Conservation (phyloP, 1,140 invertebrate genomes). For the Elymnias hypermnestra region DNA sequence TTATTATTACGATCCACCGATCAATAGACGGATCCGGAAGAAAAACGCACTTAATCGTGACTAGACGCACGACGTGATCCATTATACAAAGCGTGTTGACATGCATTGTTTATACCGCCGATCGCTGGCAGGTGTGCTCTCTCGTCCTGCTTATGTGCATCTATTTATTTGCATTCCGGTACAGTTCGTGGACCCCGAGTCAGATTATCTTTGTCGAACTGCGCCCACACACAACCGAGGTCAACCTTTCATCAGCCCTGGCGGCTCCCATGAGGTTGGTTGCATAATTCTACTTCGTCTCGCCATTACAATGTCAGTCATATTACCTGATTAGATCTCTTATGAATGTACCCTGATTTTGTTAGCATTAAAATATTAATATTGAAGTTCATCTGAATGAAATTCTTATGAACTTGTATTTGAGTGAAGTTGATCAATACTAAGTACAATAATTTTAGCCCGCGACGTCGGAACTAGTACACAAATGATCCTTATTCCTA, state of each 20-base stretch:
- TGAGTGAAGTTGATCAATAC: not conserved
- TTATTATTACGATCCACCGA: slow-evolving; percentile 19
- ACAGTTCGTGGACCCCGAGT: slow-evolving; percentile 55
- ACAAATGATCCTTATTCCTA: no score
- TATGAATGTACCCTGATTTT: slow-evolving; percentile 14
- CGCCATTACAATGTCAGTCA: slow-evolving; percentile 42
- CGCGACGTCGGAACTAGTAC: no score
- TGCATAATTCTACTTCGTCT: slow-evolving; percentile 40
- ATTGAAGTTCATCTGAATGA: not conserved
- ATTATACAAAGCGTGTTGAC: slow-evolving; percentile 40
- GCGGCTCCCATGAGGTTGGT: slow-evolving; percentile 31
- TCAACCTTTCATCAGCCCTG: slow-evolving; percentile 54
- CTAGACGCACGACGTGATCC: slow-evolving; percentile 25
- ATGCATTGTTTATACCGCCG: slow-evolving; percentile 61
- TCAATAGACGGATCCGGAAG: slow-evolving; percentile 34
- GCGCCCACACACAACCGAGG: slow-evolving; percentile 43
- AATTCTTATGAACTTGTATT: not conserved
- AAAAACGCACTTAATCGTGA: slow-evolving; percentile 27
- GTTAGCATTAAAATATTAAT: not conserved
- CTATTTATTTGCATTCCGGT: slow-evolving; percentile 68
- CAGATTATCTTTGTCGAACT: slow-evolving; percentile 48
- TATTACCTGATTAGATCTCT: slow-evolving; percentile 29
- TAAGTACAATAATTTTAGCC: no score
- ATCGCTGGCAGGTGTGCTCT: slow-evolving; percentile 59
- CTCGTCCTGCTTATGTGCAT: slow-evolving; percentile 59